Evolutionary conservation across 2,888 invertebrate genomes (phyloP).

Genomic region (Pherbina coryleti): DNA sequence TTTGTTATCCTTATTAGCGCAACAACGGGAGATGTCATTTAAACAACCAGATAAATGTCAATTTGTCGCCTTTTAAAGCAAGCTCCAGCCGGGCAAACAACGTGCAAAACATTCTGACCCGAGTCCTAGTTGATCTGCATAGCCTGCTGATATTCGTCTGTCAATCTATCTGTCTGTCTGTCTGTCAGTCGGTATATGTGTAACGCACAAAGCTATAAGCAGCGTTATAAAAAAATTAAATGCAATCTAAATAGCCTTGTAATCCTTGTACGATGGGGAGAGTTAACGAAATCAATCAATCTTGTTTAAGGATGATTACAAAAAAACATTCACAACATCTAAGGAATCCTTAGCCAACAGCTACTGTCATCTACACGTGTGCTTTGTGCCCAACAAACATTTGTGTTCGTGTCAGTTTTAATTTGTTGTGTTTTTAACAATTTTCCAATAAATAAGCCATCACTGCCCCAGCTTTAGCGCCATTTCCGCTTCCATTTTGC

Average conservation of each 20-base stretch:
- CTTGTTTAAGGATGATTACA: constrained; percentile 53
- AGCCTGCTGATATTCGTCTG: not conserved
- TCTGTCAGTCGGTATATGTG: too few relatives aligned
- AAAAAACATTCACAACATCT: constrained; percentile 9
- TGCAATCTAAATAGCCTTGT: too few relatives aligned
- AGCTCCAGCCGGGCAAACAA: not conserved
- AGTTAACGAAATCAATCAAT: constrained; percentile 56
- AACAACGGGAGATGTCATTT: not conserved
- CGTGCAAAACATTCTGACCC: too few relatives aligned
- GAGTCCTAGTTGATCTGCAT: not conserved
- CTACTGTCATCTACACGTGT: not conserved
- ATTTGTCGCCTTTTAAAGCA: constrained; percentile 45
- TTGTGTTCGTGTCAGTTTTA: not conserved
- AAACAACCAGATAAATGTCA: constrained; percentile 43
- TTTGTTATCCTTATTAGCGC: constrained; percentile 32
- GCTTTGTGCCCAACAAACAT: too few relatives aligned
- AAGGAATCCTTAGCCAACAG: not conserved
- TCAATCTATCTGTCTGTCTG: too few relatives aligned
- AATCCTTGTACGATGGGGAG: constrained; percentile 39
- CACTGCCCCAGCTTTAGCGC: not conserved
- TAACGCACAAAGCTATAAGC: too few relatives aligned
- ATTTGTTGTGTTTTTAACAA: not conserved
- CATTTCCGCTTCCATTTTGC: not conserved
- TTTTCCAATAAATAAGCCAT: not conserved
- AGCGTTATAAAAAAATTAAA: too few relatives aligned